Evolutionary conservation across 2,888 invertebrate species (phyloP).

Genomic region (Hypercompe scribonia): DNA sequence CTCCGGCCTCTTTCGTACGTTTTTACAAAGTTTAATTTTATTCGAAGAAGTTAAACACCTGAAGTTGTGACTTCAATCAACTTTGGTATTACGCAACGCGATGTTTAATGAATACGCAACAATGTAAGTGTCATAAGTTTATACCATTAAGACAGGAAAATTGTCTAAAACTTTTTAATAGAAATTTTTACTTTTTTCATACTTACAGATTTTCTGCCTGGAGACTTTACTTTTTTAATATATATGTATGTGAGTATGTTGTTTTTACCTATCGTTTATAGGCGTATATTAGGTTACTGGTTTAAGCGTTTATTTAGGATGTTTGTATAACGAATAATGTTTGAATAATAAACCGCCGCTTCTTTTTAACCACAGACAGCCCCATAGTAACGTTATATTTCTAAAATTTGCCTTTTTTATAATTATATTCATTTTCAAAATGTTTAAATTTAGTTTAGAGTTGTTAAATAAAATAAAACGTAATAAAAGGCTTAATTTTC

Average conservation of each 20-base stretch:
- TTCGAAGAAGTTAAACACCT: conserved; percentile 32
- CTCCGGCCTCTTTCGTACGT: conserved; percentile 42
- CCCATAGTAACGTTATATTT: too few relatives aligned
- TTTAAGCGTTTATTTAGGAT: conserved; percentile 33
- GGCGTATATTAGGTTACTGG: too few relatives aligned
- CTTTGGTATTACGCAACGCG: conserved; percentile 45
- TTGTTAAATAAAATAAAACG: too few relatives aligned
- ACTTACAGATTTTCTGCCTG: conserved; percentile 22
- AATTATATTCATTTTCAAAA: too few relatives aligned
- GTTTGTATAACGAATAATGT: conserved; percentile 17
- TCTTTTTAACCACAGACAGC: too few relatives aligned
- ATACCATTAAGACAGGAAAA: conserved; percentile 2
- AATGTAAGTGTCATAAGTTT: conserved; percentile 32
- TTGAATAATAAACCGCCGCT: too few relatives aligned
- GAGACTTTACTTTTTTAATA: background rate
- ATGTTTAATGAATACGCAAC: conserved; percentile 21
- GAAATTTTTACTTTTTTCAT: conserved; percentile 15
- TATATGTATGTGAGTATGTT: conserved; percentile 6
- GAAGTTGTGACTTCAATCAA: conserved; percentile 50
- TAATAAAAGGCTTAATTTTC: too few relatives aligned
- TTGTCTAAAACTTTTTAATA: background rate
- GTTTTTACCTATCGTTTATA: conserved; percentile 15
- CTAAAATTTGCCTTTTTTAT: too few relatives aligned
- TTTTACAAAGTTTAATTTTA: conserved; percentile 53
- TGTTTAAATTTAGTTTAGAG: too few relatives aligned